Evolutionary conservation across 2,113 vertebrate genomes (phyloP), one percentile per base, ranked within the genome.

Genomic region (Corydoras maculifer): DNA sequence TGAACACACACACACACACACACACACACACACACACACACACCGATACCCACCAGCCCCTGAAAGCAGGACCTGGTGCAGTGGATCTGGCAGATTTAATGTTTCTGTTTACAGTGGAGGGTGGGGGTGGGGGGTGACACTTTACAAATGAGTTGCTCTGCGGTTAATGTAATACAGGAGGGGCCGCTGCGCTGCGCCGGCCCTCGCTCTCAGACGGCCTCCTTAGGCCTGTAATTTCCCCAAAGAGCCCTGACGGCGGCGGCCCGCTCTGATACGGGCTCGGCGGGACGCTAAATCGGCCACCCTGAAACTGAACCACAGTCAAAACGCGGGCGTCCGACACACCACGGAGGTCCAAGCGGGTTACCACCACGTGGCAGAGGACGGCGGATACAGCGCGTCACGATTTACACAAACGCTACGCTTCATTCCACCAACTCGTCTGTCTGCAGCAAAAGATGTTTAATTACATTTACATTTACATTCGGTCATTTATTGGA

Each of bases 91-190:
- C 67, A 73, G 77, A 78, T 78, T 78, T 78, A 75, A 78, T 75
- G 77, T 78, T 75, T 78, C 65, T 75, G 70, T 79, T 73, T 78
- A 78, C 77, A 72, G 73, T 65, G 43, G 57, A 13, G 69, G 65
- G 65, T 69, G 72, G 57, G 15, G 69, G 65, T 65, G 69, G 72
- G 7, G 69, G 61, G 61, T 75, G 77, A 79, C 74, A 79, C 77
- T 75, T 75, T 62, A 74, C 75, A 76, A 81, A 81, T 81, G 65
- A 70, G 50, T 63, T 74, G 78, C 82, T 77, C 82, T 85, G 80
- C 82, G 77, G 82, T 77, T 82, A 81, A 84, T 79, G 75, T 76
- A 77, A 81, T 81, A 79, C 74, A 78, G 70, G 77, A 76, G 72
- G 78, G 75, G 75, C 71, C 75, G 70, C 69, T 5, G 76, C 68